These are phyloP conservation scores for Stegodyphus mimosarum DNA, from an alignment of 1,140 invertebrate genomes.

Conservation along the genomic window DNA sequence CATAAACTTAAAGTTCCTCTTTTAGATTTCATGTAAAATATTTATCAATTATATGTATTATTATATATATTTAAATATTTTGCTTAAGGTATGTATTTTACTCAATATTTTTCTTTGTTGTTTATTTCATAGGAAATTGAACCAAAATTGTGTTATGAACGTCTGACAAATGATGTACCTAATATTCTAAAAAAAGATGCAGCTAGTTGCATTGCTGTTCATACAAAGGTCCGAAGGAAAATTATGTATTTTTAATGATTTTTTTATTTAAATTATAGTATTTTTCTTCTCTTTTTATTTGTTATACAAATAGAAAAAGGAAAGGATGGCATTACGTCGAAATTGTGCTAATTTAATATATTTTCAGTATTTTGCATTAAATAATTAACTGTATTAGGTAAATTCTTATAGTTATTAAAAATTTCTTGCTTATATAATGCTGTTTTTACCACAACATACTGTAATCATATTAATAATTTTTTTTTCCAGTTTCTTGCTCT, in stretches of 20 bases:
- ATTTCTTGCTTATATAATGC: no score
- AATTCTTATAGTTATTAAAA: no score
- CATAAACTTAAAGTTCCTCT: no score
- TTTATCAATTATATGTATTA: no score
- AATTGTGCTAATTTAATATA: not conserved
- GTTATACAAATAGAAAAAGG: no score
- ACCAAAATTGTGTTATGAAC: slow-evolving; percentile 91
- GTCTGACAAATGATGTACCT: slow-evolving; percentile 87
- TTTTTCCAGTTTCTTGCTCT: slow-evolving; percentile 83
- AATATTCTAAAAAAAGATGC: slow-evolving; percentile 88
- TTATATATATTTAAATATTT: no score
- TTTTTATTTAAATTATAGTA: slow-evolving; percentile 18
- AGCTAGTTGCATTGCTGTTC: slow-evolving; percentile 90
- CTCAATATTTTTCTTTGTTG: not conserved
- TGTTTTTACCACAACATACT: no score
- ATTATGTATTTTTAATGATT: slow-evolving; percentile 11
- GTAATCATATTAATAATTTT: no score
- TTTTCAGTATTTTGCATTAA: not conserved
- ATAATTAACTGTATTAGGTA: not conserved
- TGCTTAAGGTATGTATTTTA: not conserved
- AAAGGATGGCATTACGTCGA: no score
- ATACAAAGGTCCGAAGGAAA: slow-evolving; percentile 79
- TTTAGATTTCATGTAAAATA: no score
- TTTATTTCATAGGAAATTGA: slow-evolving; percentile 77
- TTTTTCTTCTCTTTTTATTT: not conserved